These are phyloP conservation scores for Cryptomyrus ogoouensis DNA, from an alignment of 2,113 vertebrate genomes.

Conservation along the genomic window DNA sequence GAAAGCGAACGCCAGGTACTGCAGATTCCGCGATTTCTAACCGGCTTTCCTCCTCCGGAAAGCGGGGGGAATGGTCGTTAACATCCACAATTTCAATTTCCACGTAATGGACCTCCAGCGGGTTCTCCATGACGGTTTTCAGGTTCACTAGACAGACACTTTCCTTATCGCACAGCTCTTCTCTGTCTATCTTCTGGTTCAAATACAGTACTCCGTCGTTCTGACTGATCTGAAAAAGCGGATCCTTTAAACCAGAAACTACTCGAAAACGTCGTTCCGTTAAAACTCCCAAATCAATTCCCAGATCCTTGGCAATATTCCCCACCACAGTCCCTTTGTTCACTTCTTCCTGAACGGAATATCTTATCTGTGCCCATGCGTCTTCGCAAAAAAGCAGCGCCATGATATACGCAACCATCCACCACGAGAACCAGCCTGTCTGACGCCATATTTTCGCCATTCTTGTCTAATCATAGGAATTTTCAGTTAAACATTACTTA, in stretches of 20 bases:
- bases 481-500: neutral
- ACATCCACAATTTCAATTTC: constrained; percentile 55
- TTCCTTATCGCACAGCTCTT: constrained; percentile 49
- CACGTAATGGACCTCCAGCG: constrained; percentile 55
- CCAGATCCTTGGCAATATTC: constrained; percentile 59
- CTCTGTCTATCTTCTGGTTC: constrained; percentile 53
- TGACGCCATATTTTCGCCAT: constrained; percentile 51
- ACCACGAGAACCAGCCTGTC: neutral
- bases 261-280: constrained; percentile 48
- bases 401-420: constrained; percentile 11
- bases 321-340: constrained; percentile 48
- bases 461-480: neutral
- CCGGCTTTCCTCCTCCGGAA: constrained; percentile 41
- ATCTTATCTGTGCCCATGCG: constrained; percentile 50
- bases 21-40: constrained; percentile 45
- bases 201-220: constrained; percentile 51
- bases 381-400: constrained; percentile 34
- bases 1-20: constrained; percentile 42
- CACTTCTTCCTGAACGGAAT: constrained; percentile 55
- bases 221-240: constrained; percentile 49
- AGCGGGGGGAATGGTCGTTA: constrained; percentile 54
- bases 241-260: constrained; percentile 44
- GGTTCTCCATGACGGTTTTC: constrained; percentile 46
- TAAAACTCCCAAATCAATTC: constrained; percentile 43
- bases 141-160: constrained; percentile 45